phyloP scores from a whole-genome alignment of 2,888 invertebrate species.

The Neocrepidodera transversa region DNA sequence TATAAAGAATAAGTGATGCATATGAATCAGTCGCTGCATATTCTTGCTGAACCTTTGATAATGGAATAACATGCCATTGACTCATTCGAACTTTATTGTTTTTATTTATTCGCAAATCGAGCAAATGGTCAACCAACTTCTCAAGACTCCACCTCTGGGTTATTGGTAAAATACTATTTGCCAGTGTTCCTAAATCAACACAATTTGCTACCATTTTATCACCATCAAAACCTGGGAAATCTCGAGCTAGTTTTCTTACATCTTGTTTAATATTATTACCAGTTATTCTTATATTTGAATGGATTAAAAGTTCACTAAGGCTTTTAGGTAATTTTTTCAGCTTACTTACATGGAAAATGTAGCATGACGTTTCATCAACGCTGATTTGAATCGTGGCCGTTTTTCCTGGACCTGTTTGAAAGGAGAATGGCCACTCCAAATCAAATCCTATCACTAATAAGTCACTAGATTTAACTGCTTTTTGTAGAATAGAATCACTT shows the following conservation, averaged over 20 bases:
- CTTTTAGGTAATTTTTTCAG: constrained; percentile 66
- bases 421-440: constrained; percentile 72
- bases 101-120: constrained; percentile 64
- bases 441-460: constrained; percentile 69
- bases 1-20: constrained; percentile 56
- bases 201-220: constrained; percentile 66
- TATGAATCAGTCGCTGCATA: constrained; percentile 74
- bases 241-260: constrained; percentile 68
- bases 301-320: constrained; percentile 63
- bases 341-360: constrained; percentile 66
- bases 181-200: constrained; percentile 66
- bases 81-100: constrained; percentile 66
- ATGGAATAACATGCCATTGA: constrained; percentile 67
- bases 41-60: constrained; percentile 63
- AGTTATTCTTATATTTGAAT: constrained; percentile 66
- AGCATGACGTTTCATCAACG: constrained; percentile 65
- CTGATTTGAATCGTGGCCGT: constrained; percentile 70
- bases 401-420: constrained; percentile 66
- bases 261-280: constrained; percentile 74
- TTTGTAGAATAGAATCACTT: constrained; percentile 59
- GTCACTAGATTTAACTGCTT: constrained; percentile 52
- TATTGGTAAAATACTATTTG: constrained; percentile 63
- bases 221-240: constrained; percentile 66
- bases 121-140: constrained; percentile 64
- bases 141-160: constrained; percentile 69